Evolutionary conservation across 2,888 invertebrate genomes (phyloP), one percentile per base, ranked within the genome.

Genomic region (Clanis bilineata): DNA sequence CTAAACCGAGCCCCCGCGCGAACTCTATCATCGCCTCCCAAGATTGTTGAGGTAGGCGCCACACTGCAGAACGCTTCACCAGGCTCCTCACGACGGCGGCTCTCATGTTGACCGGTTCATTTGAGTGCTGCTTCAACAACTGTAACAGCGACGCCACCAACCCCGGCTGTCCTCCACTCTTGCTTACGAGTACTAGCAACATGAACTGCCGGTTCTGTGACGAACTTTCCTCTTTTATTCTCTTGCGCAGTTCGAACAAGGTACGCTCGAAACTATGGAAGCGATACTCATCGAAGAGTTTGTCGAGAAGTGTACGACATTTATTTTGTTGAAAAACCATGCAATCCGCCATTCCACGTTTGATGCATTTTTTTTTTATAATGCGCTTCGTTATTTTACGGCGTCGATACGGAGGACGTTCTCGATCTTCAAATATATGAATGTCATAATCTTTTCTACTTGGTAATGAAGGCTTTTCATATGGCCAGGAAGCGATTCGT

Each of bases 161-260:
- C 1, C 74, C 74, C 9, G 63, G 61, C n/a, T 76, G 72, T 0
- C 82, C 81, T 0, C 86, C 86, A 32, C 71, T 83, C 63, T 88
- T 88, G 65, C 86, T 87, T 0, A 88, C 79, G 25, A 88, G 70
- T 3, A 88, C 86, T 0, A 87, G 68, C 61, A 88, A 72, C 69
- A 88, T 86, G 54, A 75, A 78, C 39, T 82, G 75, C 9, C 88
- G 70, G 21, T 77, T 79, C 39, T 85, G 74, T 0, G 72, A 62
- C 0, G 75, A 70, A 55, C 77, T 76, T 38, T 79, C 77, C 2
- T 75, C 68, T 32, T 60, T 58, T 39, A 87, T 61, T 10, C 72
- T 74, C 25, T 71, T 76, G 0, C 64, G 69, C 1, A 88, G 68
- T 21, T 86, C 83, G 3, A 65, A 69, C 12, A 85, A 71, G 0